Evolutionary conservation across 2,797 vertebrate species (phyloP), one percentile per base, ranked within the genome.

Genomic region (Delichon dasypus): DNA sequence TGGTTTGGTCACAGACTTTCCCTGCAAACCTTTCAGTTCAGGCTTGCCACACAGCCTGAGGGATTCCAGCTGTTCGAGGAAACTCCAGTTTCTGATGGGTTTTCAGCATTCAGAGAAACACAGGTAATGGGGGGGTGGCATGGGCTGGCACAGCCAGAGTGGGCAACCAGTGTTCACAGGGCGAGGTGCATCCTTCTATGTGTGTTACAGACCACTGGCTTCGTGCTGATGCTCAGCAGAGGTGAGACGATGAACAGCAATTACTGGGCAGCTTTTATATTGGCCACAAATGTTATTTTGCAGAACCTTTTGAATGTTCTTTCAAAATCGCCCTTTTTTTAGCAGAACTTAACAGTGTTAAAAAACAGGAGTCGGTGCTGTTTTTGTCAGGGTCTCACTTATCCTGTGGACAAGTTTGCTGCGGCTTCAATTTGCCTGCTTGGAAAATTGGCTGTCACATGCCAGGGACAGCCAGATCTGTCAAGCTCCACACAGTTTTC

Each of bases 391-490:
- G 89, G 90, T 95, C 91, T 89, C 93, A 68, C 95, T 72, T 38
- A 75, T 87, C 90, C 85, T 48, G 23, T 85, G 74, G 92, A 95
- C 89, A 64, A 76, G 65, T 67, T 81, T 82, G 67, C 70, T 89
- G 94, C 89, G 67, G 58, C 57, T 95, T 94, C 92, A 86, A 78
- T 96, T 95, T 95, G 90, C 91, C 96, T 88, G 89, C 57, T 47
- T 77, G 95, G 94, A 75, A 95, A 96, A 89, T 73, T 57, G 94
- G 89, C 96, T 95, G 16, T 97, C 97, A 95, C 90, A 93, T 75
- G 88, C 96, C 87, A 54, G 92, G 96, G 97, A 95, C 96, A 90
- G 96, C 86, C 95, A 94, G 93, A 97, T 97, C 96, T 36, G 89
- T 97, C 97, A 97, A 87, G 78, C 88, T 89, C 87, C 78, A 77